phyloP scores from a whole-genome alignment of 2,797 vertebrate species.

The Megaceryle alcyon region DNA sequence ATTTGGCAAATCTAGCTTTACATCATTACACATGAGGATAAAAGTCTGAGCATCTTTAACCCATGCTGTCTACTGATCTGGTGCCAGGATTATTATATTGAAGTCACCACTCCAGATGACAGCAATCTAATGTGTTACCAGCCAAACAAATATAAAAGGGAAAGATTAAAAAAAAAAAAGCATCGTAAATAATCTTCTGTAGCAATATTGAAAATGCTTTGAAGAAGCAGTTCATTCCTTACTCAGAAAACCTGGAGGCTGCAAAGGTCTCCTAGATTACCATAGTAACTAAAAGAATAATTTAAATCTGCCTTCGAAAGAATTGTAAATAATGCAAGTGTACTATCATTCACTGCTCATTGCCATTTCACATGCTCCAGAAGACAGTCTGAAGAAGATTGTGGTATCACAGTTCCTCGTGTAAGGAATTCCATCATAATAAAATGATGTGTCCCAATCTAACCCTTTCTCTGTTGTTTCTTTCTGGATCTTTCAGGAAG shows the following conservation, averaged over 20 bases:
- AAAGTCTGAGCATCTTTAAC: neutral
- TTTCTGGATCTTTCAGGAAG: neutral
- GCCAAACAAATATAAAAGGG: neutral
- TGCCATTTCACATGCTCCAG: slow-evolving; percentile 22
- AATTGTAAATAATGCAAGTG: slow-evolving; percentile 64
- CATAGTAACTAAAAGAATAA: slow-evolving; percentile 71
- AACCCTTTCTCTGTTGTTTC: neutral
- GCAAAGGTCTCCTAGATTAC: slow-evolving; percentile 61
- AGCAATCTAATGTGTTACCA: neutral
- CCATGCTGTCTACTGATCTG: neutral
- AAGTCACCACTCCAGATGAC: neutral
- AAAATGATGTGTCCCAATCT: neutral
- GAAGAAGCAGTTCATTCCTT: slow-evolving; percentile 56
- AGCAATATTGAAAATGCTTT: slow-evolving; percentile 48
- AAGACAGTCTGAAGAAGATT: neutral
- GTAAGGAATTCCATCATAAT: neutral
- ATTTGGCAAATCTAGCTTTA: neutral
- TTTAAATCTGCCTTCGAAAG: slow-evolving; percentile 57
- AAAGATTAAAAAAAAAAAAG: neutral
- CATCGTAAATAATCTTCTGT: slow-evolving; percentile 30
- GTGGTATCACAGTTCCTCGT: neutral
- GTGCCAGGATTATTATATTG: neutral
- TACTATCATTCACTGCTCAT: slow-evolving; percentile 12
- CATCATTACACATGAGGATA: neutral
- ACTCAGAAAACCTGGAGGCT: slow-evolving; percentile 55